Conservation (phyloP, 2,113 vertebrate genomes). For the Trematomus loennbergii region DNA sequence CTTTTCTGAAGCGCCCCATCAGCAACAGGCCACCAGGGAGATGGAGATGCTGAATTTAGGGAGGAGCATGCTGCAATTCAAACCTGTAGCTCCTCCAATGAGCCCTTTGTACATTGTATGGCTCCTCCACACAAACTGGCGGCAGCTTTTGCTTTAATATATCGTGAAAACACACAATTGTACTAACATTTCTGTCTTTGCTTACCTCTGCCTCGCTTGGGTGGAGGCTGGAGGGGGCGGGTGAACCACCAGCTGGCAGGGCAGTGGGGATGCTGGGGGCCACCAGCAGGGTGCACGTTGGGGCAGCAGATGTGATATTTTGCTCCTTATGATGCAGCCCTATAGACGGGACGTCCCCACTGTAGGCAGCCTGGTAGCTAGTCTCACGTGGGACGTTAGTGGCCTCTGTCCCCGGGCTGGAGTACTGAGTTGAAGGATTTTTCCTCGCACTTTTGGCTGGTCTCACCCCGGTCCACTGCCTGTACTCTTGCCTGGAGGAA, state of each 20-base stretch:
- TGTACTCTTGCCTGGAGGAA: slow-evolving; percentile 89
- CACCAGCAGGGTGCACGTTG: slow-evolving; percentile 43
- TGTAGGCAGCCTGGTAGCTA: slow-evolving; percentile 91
- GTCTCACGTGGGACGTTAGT: slow-evolving; percentile 79
- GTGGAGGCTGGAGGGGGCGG: slow-evolving; percentile 49
- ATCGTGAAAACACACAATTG: not conserved
- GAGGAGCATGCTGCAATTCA: slow-evolving; percentile 30
- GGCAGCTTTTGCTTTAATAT: not conserved
- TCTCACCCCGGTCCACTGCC: slow-evolving; percentile 89
- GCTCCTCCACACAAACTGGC: not conserved
- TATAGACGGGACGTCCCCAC: slow-evolving; percentile 67
- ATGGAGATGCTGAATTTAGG: slow-evolving; percentile 45
- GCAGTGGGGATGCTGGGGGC: slow-evolving; percentile 35
- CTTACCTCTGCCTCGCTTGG: slow-evolving; percentile 75
- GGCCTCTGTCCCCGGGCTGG: slow-evolving; percentile 80
- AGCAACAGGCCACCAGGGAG: slow-evolving; percentile 44
- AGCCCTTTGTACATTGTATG: not conserved
- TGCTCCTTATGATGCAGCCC: slow-evolving; percentile 60
- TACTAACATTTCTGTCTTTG: not conserved
- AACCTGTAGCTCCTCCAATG: slow-evolving; percentile 9
- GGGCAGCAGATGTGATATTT: slow-evolving; percentile 40
- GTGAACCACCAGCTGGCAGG: slow-evolving; percentile 30
- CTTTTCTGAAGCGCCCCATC: slow-evolving; percentile 48
- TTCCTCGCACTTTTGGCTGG: slow-evolving; percentile 87
- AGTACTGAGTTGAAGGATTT: slow-evolving; percentile 80